Evolutionary conservation across 1,140 invertebrate species (phyloP), one percentile per base, ranked within the genome.

Genomic region (Drosophila arizonae): DNA sequence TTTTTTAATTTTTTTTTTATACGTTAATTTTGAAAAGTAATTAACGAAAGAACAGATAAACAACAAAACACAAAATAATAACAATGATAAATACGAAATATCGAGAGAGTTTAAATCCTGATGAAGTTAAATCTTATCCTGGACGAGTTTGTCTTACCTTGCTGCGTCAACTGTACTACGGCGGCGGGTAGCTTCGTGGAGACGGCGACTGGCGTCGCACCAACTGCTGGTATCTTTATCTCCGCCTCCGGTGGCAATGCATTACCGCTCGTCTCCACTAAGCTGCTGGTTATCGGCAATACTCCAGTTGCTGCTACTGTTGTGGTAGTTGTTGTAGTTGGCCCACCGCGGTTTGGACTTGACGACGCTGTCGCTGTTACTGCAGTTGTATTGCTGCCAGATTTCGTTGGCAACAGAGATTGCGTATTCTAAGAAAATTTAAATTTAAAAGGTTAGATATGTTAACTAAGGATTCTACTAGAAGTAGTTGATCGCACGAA

Each of bases 211-310:
- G 94, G 94, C 21, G 94, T 94, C 57, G 93, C 93, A 43, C 93
- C 94, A 67, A 93, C 92, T n/a, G 94, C 93, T 58, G 94, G 91
- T 64, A 95, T 93, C 89, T 95, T 95, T n/a, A 95, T 94, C 91
- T 95, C 94, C 15, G 93, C 84, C 68, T 92, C 90, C 64, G 87
- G 79, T 73, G 90, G 87, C 57, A 80, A 72, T 33, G 73, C 82
- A 90, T 90, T 86, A 58, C 84, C 73, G 67, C 79, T 90, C 1
- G 75, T 43, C 54, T 90, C 84, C 9, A 66, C 61, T 26, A 70
- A 52, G 50, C 68, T 75, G 43, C 51, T 65, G 56, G 60, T 54
- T 52, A 63, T 24, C 62, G 65, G 28, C 75, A 71, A 55, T 39
- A 61, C 46, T 64, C 54, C 71, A 57, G 30, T 65, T 57, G 21